Base-by-base conservation (phyloP, 1,140 invertebrate genomes). In the Hyles vespertilio region DNA sequence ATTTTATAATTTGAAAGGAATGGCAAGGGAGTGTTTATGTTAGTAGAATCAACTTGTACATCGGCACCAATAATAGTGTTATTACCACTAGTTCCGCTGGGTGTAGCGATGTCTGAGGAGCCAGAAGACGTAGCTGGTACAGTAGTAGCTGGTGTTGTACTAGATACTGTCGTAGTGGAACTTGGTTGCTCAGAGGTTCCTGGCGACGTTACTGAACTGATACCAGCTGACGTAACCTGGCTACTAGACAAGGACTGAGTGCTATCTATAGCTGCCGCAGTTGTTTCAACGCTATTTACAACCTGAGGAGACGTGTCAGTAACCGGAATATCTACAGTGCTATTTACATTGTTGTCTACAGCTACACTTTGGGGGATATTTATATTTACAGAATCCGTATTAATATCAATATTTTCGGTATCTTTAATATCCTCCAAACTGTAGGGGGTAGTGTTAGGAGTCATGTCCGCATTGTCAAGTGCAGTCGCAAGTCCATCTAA, bases 341-440 rank as follows among this genome's bases (percentile, higher is more conserved):
- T 85, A 84, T 84, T 79, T 84, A 84, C 80, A 87, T 50, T 67
- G 61, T 50, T 68, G 11, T 59, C 55, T 55, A 49, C 59, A 36
- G 36, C 54, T 67, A 75, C 77, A 81, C 63, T 74, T 81, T 86
- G 81, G 65, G 79, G 66, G 66, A 47, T 58, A 33, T 51, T 43
- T 47, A 65, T 62, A 63, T 62, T 65, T 56, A 56, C 54, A 45
- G 56, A 57, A 53, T 56, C 62, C 34, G 49, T 59, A 59, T 61
- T 63, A 61, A 84, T 64, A 55, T 74, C 55, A 69, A 83, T 76
- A 69, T 83, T 89, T 69, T 72, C 81, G 49, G 86, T 89, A 69
- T 89, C 86, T 65, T 69, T 81, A 65, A 89, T 84, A 65, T 86
- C 86, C 60, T 89, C 83, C 74, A 87, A 79, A 71, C 79, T 87